Conservation (phyloP, 1,140 invertebrate species). For the Anastrepha ludens region DNA sequence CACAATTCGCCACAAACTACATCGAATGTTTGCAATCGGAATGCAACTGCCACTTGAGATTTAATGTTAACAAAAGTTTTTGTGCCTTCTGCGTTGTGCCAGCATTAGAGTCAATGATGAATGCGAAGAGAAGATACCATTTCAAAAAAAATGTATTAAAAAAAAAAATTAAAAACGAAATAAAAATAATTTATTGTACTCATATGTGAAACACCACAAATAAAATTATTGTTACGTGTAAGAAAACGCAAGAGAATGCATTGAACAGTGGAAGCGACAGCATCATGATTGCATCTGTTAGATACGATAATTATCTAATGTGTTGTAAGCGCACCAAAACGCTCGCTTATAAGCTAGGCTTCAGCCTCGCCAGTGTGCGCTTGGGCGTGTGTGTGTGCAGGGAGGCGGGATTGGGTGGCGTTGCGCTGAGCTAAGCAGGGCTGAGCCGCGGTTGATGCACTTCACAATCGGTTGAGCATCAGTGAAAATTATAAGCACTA, state of each 20-base stretch:
- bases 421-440: neutral
- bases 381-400: neutral
- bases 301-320: conserved; percentile 70
- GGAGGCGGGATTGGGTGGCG: conserved; percentile 22
- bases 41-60: conserved; percentile 22
- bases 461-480: conserved; percentile 57
- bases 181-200: neutral
- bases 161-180: neutral
- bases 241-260: conserved; percentile 39
- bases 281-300: conserved; percentile 56
- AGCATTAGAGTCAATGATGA: conserved; percentile 24
- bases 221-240: neutral
- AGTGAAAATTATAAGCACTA: conserved; percentile 48
- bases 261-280: conserved; percentile 36
- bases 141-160: neutral
- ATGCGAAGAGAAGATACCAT: neutral
- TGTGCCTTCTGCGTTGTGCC: neutral
- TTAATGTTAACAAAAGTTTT: conserved; percentile 10
- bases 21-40: conserved; percentile 17
- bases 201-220: neutral
- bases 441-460: conserved; percentile 70
- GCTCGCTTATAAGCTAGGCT: neutral
- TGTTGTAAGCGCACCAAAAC: conserved; percentile 66
- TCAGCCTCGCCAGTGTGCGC: neutral
- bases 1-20: conserved; percentile 8